Evolutionary conservation across 1,140 invertebrate species (phyloP).

Genomic region (Macrotrachela quadricornifera): DNA sequence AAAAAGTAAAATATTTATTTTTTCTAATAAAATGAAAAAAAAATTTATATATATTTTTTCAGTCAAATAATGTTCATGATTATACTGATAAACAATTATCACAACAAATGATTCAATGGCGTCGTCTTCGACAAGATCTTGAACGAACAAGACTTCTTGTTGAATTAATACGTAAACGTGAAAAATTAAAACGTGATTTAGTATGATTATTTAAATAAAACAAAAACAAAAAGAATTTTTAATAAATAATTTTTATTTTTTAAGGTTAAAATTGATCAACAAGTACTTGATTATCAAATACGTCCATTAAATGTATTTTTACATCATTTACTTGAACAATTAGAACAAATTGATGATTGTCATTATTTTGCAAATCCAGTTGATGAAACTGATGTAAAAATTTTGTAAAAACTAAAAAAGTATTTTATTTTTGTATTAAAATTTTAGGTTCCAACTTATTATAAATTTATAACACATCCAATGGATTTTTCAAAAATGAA

Average conservation of each 20-base stretch:
- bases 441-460: constrained; percentile 48
- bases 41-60: background rate
- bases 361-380: constrained; percentile 82
- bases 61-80: background rate
- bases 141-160: constrained; percentile 74
- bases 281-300: constrained; percentile 12
- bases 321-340: constrained; percentile 42
- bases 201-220: constrained; percentile 39
- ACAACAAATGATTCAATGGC: constrained; percentile 76
- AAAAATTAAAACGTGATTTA: constrained; percentile 72
- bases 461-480: constrained; percentile 66
- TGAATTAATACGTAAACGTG: constrained; percentile 76
- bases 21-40: background rate
- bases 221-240: constrained; percentile 7
- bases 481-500: constrained; percentile 89
- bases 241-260: background rate
- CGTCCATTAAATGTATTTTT: constrained; percentile 31
- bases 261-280: constrained; percentile 12
- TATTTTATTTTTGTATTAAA: too few relatives aligned
- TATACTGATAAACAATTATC: constrained; percentile 32
- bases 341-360: constrained; percentile 54
- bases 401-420: too few relatives aligned
- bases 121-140: constrained; percentile 72
- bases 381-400: constrained; percentile 58
- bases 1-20: background rate